Evolutionary conservation across 2,113 vertebrate species (phyloP).

Genomic region (Varanus salvator): DNA sequence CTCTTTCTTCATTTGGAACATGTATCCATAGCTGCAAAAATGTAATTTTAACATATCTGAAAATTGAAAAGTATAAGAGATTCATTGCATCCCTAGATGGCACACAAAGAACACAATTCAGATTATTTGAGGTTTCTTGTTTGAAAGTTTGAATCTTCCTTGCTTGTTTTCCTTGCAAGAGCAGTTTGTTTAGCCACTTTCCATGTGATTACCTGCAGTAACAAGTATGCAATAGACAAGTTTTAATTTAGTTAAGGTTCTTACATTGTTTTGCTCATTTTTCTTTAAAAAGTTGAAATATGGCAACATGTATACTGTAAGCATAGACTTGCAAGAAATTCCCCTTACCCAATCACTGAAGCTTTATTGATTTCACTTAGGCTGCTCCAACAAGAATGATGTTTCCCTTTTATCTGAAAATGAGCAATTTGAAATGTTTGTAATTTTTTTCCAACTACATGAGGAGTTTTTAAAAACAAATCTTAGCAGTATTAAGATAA

Average conservation of each 20-base stretch:
- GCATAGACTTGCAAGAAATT: too few species aligned
- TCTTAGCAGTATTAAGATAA: background rate
- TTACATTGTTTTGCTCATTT: constrained; percentile 40
- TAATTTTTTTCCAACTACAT: constrained; percentile 30
- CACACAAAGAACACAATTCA: background rate
- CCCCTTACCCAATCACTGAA: constrained; percentile 32
- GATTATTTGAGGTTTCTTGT: background rate
- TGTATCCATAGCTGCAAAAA: background rate
- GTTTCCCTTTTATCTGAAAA: constrained; percentile 42
- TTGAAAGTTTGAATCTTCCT: background rate
- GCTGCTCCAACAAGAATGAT: constrained; percentile 23
- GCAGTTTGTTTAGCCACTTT: background rate
- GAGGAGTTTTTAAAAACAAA: constrained; percentile 41
- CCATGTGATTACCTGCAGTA: constrained; percentile 37
- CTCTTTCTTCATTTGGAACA: background rate
- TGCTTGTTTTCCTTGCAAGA: background rate
- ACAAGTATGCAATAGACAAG: background rate
- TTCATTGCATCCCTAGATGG: too few species aligned
- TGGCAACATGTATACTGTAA: too few species aligned
- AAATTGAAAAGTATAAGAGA: background rate
- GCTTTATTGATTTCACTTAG: constrained; percentile 32
- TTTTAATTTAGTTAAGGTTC: background rate
- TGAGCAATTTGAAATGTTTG: constrained; percentile 51
- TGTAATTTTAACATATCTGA: background rate
- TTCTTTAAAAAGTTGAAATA: constrained; percentile 2